Evolutionary conservation across 2,888 invertebrate species (phyloP).

Genomic region (Melipona bicolor): DNA sequence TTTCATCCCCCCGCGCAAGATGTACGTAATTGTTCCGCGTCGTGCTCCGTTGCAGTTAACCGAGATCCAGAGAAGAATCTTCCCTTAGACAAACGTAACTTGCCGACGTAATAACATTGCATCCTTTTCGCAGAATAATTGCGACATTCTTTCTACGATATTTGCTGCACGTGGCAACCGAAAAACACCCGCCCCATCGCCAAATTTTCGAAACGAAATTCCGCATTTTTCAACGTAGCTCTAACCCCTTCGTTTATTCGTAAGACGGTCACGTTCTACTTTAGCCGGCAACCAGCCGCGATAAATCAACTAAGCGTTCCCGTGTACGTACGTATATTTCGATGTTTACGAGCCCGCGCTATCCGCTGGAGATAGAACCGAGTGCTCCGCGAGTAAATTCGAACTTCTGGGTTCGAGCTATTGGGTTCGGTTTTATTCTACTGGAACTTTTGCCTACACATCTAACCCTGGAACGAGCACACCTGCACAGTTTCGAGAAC

Average conservation of each 20-base stretch:
- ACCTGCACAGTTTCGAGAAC: too few species aligned
- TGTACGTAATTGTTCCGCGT: constrained; percentile 4
- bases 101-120: not conserved
- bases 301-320: constrained; percentile 52
- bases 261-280: constrained; percentile 54
- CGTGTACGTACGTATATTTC: constrained; percentile 31
- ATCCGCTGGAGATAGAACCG: constrained; percentile 1
- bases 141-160: not conserved
- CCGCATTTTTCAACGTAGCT: not conserved
- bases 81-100: not conserved
- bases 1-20: not conserved
- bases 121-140: constrained; percentile 4
- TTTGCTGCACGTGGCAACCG: too few species aligned
- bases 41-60: not conserved
- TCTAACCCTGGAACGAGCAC: too few species aligned
- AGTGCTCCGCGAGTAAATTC: too few species aligned
- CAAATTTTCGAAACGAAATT: constrained; percentile 4
- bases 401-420: too few species aligned
- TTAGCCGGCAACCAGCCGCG: constrained; percentile 24
- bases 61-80: constrained; percentile 1
- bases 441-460: too few species aligned
- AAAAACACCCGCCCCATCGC: constrained; percentile 1
- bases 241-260: constrained; percentile 42
- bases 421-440: too few species aligned
- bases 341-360: constrained; percentile 42